These are phyloP conservation scores for Heliconius nattereri DNA, from an alignment of 1,140 invertebrate genomes.

Conservation along the genomic window DNA sequence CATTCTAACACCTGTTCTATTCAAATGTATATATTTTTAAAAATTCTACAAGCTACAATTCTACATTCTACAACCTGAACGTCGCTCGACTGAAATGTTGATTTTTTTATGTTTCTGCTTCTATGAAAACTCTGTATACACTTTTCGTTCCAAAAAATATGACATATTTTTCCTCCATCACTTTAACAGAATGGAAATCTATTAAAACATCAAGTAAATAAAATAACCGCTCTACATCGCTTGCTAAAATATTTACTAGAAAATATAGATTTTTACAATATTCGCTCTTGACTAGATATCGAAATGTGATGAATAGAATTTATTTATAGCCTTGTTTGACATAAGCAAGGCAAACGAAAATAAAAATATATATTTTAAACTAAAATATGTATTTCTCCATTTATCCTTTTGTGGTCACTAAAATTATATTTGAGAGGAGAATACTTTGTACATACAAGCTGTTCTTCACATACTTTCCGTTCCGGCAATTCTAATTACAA, in stretches of 20 bases:
- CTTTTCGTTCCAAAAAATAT: neutral
- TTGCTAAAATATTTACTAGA: neutral
- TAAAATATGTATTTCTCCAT: no score
- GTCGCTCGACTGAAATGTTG: neutral
- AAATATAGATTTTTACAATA: neutral
- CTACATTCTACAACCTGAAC: neutral
- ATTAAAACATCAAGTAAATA: slow-evolving; percentile 21
- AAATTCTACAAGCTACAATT: neutral
- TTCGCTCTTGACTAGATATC: neutral
- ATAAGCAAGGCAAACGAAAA: neutral
- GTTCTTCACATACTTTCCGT: neutral
- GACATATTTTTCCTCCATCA: neutral
- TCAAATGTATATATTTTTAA: neutral
- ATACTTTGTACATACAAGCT: neutral
- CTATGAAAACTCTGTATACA: neutral
- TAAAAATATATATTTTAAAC: no score
- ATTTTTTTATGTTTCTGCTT: neutral
- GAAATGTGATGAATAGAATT: neutral
- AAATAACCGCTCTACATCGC: slow-evolving; percentile 21
- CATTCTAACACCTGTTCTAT: neutral
- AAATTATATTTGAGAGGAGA: no score
- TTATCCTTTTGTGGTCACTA: no score
- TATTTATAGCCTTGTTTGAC: neutral
- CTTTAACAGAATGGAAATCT: neutral
- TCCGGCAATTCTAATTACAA: neutral